Base-by-base conservation (phyloP, 2,888 invertebrate genomes). In the Ophioninae sp. region DNA sequence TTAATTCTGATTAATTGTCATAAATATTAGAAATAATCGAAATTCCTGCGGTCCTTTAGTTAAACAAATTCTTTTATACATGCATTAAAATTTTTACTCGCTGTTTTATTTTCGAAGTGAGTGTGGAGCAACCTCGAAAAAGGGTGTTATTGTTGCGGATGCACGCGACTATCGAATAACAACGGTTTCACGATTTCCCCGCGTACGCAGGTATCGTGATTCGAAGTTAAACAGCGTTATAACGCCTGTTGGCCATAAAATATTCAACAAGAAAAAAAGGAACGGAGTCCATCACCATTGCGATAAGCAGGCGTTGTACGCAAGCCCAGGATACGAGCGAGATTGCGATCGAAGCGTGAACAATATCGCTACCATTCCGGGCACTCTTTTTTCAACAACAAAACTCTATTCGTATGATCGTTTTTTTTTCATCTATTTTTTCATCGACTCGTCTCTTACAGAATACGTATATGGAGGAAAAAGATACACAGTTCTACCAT, bases 401-500 rank as follows among this genome's bases (percentile, higher is more conserved):
- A 61, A 41, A 41, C 13, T 39, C 37, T 6, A 50, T 61, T 59
- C 17, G 57, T 7, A 41, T n/a, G 68, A 30, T 30, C 59, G 23
- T 57, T 30, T 56, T 57, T 76, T 64, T 64, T 7, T 7, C 21
- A 10, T 74, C 20, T 65, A 65, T 75, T 70, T 70, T 70, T 39
- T 37, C 56, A 61, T 77, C 21, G 17, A 21, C 23, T 6, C 20
- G 7, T 39, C 17, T 59, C 59, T 20, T 10, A 57, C 37, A 41
- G 17, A 30, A 67, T 41, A 23, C 6, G 17, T 61, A 10, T 39
- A 17, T 10, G 44, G 20, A 17, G 20, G 20, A 61, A n/a, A 30
- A 37, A 5, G 8, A 37, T 20, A 59, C 7, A 20, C 41, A 3
- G n/a, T 50, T 76, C 56, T 95, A 96, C 99, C 99, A 99, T 94